Conservation (phyloP, 37 sponge, comb jelly and placozoan species). For the Halisarca cf. caerulea region DNA sequence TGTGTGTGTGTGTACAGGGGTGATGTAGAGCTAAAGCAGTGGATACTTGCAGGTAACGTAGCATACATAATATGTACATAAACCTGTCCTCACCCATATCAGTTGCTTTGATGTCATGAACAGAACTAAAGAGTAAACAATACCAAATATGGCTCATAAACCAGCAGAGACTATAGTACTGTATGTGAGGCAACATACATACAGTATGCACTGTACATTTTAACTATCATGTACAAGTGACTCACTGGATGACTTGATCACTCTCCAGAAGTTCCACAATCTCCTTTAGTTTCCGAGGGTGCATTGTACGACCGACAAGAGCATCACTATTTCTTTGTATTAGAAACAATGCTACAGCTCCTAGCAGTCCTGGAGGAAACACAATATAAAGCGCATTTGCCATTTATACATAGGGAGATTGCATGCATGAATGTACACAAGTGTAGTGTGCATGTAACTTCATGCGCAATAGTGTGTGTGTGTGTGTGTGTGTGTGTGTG, state of each 20-base stretch:
- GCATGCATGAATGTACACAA: neutral
- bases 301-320: conserved; percentile 94
- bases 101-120: conserved; percentile 96
- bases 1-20: too few relatives aligned
- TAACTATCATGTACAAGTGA: neutral
- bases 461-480: too few relatives aligned
- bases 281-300: conserved; percentile 60
- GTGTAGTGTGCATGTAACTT: neutral
- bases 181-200: too few relatives aligned
- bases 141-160: neutral
- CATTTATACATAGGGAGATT: neutral
- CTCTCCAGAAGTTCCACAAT: conserved; percentile 77
- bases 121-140: conserved; percentile 66
- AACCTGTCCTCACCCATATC: conserved; percentile 89
- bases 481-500: neutral
- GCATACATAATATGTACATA: too few relatives aligned
- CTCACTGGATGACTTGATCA: conserved; percentile 72
- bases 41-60: too few relatives aligned
- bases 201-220: neutral
- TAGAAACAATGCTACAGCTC: conserved; percentile 93
- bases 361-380: conserved; percentile 71
- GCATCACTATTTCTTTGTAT: conserved; percentile 93
- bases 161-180: too few relatives aligned
- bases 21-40: too few relatives aligned
- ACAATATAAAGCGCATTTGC: neutral